phyloP scores from a whole-genome alignment of 2,888 invertebrate species.

The Ennomos erosarius region DNA sequence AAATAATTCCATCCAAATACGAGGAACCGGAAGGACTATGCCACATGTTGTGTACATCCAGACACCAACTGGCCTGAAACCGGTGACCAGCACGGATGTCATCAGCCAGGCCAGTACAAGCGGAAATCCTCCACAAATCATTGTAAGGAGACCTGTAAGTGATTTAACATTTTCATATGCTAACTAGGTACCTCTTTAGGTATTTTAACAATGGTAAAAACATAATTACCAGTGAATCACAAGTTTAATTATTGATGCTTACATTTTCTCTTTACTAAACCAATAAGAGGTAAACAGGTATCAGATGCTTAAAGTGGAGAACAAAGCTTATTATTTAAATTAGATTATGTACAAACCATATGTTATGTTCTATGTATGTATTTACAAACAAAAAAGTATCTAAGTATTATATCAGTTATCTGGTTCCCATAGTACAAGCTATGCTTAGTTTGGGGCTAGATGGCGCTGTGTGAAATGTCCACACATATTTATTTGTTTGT shows the following conservation, averaged over 20 bases:
- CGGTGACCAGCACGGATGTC: slow-evolving; percentile 76
- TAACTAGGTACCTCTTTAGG: slow-evolving; percentile 9
- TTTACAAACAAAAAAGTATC: no score
- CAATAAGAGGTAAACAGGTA: no score
- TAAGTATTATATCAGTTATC: no score
- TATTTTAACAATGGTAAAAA: no score
- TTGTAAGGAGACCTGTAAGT: slow-evolving; percentile 82
- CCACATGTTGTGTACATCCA: slow-evolving; percentile 87
- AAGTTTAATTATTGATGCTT: no score
- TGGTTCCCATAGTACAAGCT: no score
- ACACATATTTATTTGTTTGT: no score
- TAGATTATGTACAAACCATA: slow-evolving; percentile 1
- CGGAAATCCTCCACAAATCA: slow-evolving; percentile 81
- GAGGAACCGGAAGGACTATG: slow-evolving; percentile 69
- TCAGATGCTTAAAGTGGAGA: neutral
- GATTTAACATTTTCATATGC: slow-evolving; percentile 48
- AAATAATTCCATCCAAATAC: slow-evolving; percentile 72
- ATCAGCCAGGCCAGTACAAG: slow-evolving; percentile 79
- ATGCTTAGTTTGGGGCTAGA: no score
- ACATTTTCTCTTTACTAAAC: no score
- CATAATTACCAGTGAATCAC: no score
- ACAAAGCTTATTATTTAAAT: neutral
- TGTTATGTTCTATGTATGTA: no score
- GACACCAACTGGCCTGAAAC: slow-evolving; percentile 80
- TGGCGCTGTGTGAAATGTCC: no score